These are phyloP conservation scores for Antitype chi DNA, from an alignment of 2,888 invertebrate genomes.

Conservation along the genomic window DNA sequence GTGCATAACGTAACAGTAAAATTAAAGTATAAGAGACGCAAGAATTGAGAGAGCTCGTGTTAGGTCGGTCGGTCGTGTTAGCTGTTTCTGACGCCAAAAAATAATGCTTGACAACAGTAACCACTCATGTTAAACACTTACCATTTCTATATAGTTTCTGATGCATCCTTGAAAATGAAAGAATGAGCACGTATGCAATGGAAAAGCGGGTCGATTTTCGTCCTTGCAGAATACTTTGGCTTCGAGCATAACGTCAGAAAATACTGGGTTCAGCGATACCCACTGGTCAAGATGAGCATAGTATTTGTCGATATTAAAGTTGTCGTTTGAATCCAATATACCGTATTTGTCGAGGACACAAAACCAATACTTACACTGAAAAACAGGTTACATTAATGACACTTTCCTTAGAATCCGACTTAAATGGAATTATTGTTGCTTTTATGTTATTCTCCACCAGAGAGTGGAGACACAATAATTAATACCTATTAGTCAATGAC, in stretches of 20 bases:
- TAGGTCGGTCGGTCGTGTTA: background rate
- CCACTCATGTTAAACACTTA: constrained; percentile 21
- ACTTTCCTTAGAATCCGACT: background rate
- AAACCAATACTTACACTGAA: constrained; percentile 78
- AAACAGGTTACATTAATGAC: constrained; percentile 1
- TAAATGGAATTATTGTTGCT: too few relatives aligned
- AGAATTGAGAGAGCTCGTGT: background rate
- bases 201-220: constrained; percentile 49
- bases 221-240: constrained; percentile 77
- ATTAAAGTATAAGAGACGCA: background rate
- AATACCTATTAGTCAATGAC: background rate
- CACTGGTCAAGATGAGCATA: constrained; percentile 79
- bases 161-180: constrained; percentile 73
- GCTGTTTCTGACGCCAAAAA: background rate
- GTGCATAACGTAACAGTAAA: background rate
- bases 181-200: constrained; percentile 74
- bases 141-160: constrained; percentile 71
- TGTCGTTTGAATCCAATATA: constrained; percentile 64
- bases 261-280: constrained; percentile 77
- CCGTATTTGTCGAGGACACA: constrained; percentile 78
- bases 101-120: background rate
- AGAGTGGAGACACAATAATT: background rate
- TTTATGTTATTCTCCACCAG: background rate
- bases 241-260: constrained; percentile 70
- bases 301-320: constrained; percentile 74